Base-by-base conservation (phyloP, 2,797 vertebrate genomes). In the Sebastes goodei region DNA sequence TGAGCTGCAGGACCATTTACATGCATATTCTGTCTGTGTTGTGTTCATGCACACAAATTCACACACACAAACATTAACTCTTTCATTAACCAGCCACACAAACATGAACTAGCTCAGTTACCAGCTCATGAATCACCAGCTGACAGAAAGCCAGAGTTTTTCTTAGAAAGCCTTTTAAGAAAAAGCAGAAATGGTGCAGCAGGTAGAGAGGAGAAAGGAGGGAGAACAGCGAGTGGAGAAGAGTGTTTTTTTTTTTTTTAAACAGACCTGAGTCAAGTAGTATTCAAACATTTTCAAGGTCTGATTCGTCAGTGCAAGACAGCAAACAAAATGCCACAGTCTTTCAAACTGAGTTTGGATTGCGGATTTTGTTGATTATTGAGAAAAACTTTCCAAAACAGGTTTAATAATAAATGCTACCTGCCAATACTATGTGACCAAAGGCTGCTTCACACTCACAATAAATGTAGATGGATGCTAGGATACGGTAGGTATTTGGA, bases 101-200 rank as follows among this genome's bases (percentile, higher is more conserved):
- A 71, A 74, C 70, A 60, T 32, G 55, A 73, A 71, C 35, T 17
- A 64, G 53, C 57, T 60, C 55, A 27, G 49, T 25, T 73, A 52
- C 35, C 59, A 63, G 46, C 60, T 62, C 63, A 75, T 85, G 74
- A 78, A 74, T 71, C 65, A 77, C 27, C 2, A 59, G 65, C n/a
- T 80, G 82, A 88, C 64, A 72, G 70, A 64, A 65, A 57, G 32
- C 20, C 66, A 67, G 29, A 74, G 25, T 57, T 65, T 82, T 65
- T 60, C 64, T 61, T 57, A 3, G 29, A 77, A 63, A 66, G 27
- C 49, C 25, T 59, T 67, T 65, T 32, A 29, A 76, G 62, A 69
- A 66, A 82, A 33, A 65, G 29, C 11, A 62, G 62, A 46, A 53
- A 60, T 15, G 14, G 17, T 35, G 52, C 71, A 46, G 32, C 10